These are phyloP conservation scores for Antennarius striatus DNA, from an alignment of 2,113 vertebrate species.

Conservation along the genomic window DNA sequence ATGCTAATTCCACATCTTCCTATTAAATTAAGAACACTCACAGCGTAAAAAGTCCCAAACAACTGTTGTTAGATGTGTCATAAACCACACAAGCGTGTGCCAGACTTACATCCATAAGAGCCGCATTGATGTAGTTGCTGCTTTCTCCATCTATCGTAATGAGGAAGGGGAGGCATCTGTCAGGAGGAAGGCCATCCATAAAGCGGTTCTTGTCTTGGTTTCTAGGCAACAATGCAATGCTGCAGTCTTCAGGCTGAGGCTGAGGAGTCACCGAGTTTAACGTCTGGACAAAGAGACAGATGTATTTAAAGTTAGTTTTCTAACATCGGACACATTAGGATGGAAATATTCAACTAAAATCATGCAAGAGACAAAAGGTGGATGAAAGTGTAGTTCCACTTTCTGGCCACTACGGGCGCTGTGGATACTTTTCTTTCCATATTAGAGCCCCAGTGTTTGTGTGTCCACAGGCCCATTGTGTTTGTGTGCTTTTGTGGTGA, in stretches of 20 bases:
- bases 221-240: constrained; percentile 96
- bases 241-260: constrained; percentile 98
- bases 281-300: constrained; percentile 80
- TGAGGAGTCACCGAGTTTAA: constrained; percentile 98
- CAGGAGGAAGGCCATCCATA: constrained; percentile 97
- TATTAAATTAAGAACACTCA: neutral
- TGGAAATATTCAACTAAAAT: no score
- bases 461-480: no score
- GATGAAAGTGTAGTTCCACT: no score
- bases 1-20: neutral
- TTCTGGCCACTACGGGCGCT: no score
- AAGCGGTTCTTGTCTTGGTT: constrained; percentile 99
- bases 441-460: no score
- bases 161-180: constrained; percentile 98
- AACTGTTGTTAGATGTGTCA: constrained; percentile 40
- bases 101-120: constrained; percentile 97
- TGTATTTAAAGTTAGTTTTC: neutral
- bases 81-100: constrained; percentile 40
- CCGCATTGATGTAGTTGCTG: constrained; percentile 99
- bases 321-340: neutral
- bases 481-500: no score
- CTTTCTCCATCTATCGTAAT: constrained; percentile 99
- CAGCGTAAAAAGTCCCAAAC: constrained; percentile 49
- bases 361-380: no score
- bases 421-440: no score